Evolutionary conservation across 2,888 invertebrate species (phyloP).

Genomic region (Caenorhabditis japonica): DNA sequence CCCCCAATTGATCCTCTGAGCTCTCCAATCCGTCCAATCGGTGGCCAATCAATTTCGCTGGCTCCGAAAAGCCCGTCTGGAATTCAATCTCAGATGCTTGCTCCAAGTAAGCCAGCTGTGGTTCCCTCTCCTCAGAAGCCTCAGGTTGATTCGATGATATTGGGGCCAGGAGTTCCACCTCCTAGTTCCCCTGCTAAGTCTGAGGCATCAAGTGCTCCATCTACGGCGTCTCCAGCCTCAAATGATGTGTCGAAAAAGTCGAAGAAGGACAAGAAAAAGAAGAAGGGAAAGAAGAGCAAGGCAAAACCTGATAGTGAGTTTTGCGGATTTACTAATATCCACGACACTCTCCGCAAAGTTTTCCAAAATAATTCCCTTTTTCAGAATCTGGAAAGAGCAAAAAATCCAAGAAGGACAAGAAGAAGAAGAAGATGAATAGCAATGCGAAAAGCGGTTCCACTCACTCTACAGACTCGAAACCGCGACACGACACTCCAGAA

Average conservation of each 20-base stretch:
- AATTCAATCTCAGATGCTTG: slow-evolving; percentile 7
- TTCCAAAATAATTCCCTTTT: too few relatives aligned
- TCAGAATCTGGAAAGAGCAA: slow-evolving; percentile 7
- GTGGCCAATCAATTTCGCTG: slow-evolving; percentile 25
- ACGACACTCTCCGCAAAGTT: too few relatives aligned
- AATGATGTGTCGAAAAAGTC: slow-evolving; percentile 21
- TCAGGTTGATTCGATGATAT: slow-evolving; percentile 1
- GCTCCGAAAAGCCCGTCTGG: slow-evolving; percentile 15
- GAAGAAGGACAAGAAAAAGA: slow-evolving; percentile 22
- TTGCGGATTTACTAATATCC: too few relatives aligned
- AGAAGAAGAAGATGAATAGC: slow-evolving; percentile 26
- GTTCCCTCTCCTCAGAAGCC: not conserved
- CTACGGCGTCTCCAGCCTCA: slow-evolving; percentile 5
- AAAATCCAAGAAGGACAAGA: slow-evolving; percentile 1
- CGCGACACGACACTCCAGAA: slow-evolving; percentile 25
- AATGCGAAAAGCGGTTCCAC: slow-evolving; percentile 6
- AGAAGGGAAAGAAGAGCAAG: slow-evolving; percentile 24
- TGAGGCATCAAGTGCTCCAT: not conserved
- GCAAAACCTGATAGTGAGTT: slow-evolving; percentile 12
- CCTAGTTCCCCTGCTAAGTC: not conserved
- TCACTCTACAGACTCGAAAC: not conserved
- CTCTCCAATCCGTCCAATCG: slow-evolving; percentile 16
- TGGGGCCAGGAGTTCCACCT: not conserved
- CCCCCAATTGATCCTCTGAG: slow-evolving; percentile 9
- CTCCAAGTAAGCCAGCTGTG: not conserved